Evolutionary conservation across 2,797 vertebrate species (phyloP), one percentile per base, ranked within the genome.

Genomic region (Cuculus canorus): DNA sequence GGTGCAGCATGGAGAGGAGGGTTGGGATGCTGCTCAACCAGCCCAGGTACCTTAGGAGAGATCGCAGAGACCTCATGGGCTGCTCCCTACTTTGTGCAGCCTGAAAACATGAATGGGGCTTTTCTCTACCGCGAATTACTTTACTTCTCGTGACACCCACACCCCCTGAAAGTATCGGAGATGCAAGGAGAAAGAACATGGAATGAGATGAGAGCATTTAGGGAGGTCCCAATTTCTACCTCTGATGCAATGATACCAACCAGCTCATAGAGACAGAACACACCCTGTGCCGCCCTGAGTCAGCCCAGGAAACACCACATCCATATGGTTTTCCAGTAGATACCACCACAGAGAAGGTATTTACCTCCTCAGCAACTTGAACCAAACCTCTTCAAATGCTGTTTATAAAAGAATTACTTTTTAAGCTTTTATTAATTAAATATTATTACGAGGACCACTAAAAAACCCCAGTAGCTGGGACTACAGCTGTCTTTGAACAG

Each of bases 401-500:
- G 37, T 32, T 88, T 41, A 35, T 2, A 43, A n/a, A 23, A 39
- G 28, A 60, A 9, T 4, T 15, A 7, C 43, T 68, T 53, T 57
- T 45, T 7, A 17, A 57, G 65, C 23, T 75, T 89, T 73, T 23
- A n/a, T 57, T 94, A 83, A 91, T 88, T 77, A 82, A 90, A 63
- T 47, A 45, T 1, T 57, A 60, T 82, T 72, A 19, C 3, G 43
- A 82, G 68, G 85, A 35, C 35, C 64, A 45, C 56, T 78, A 28
- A 76, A 48, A 48, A 78, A 33, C 23, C 50, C 16, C 82, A 69
- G 78, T 56, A 61, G 68, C 15, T 10, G 39, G 45, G 66, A 63
- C 72, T 65, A 12, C 23, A 81, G 41, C 68, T 72, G 71, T 4
- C 82, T 96, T 91, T 90, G 90, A 96, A 56, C 48, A 77, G 81